phyloP scores from a whole-genome alignment of 2,888 invertebrate species.

The Rhimphoctona megacephalus region DNA sequence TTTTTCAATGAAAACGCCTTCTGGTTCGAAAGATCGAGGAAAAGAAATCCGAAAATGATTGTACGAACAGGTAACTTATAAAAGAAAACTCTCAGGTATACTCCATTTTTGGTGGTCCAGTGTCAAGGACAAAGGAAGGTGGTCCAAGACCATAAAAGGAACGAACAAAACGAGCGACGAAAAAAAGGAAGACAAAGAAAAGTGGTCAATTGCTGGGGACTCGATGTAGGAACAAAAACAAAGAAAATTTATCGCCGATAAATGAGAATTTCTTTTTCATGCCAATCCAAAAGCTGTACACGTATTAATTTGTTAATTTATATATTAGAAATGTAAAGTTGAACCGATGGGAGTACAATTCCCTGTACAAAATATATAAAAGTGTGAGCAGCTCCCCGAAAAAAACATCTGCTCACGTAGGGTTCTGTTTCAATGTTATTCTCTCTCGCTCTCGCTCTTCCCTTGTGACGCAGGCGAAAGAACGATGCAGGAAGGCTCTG shows the following conservation, averaged over 20 bases:
- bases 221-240: conserved; percentile 52
- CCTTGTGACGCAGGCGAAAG: conserved; percentile 3
- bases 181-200: background rate
- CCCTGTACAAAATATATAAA: conserved; percentile 30
- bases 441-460: conserved; percentile 12
- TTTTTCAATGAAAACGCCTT: background rate
- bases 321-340: background rate
- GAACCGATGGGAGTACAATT: background rate
- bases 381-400: background rate
- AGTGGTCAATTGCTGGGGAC: background rate
- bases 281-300: background rate
- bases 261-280: background rate
- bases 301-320: background rate
- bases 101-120: background rate
- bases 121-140: conserved; percentile 7
- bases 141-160: background rate
- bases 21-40: background rate
- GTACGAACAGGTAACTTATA: no score
- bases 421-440: conserved; percentile 20
- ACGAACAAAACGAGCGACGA: background rate
- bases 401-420: conserved; percentile 52
- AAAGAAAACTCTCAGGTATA: no score
- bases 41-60: background rate
- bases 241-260: background rate
- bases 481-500: conserved; percentile 13